A percentile compares a stretch with the other conserved stretches of the same genome.
Conservation (phyloP, 2,113 vertebrate genomes). For the Albula glossodonta region DNA sequence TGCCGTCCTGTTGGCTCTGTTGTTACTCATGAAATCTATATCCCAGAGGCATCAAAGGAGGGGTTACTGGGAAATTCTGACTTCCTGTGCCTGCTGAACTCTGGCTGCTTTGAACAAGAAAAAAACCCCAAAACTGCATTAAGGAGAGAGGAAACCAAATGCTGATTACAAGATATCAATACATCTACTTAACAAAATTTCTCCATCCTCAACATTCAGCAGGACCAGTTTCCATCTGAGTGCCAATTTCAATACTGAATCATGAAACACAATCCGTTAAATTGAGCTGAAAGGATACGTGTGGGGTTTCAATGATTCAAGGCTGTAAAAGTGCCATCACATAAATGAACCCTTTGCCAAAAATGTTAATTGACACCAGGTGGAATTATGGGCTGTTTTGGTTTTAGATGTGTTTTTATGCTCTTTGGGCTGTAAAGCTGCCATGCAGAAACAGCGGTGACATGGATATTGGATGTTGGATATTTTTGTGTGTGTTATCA, state of each 20-base stretch:
- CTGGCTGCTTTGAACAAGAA: background rate
- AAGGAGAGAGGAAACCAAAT: constrained; percentile 15
- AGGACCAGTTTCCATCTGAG: background rate
- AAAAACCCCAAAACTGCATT: background rate
- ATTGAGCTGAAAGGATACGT: constrained; percentile 40
- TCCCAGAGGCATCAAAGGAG: constrained; percentile 49
- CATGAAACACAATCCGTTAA: constrained; percentile 46
- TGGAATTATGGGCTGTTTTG: constrained; percentile 65
- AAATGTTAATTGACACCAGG: constrained; percentile 71
- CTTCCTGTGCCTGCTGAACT: constrained; percentile 30
- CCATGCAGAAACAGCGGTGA: constrained; percentile 57
- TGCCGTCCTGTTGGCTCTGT: constrained; percentile 46
- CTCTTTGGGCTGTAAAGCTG: constrained; percentile 44
- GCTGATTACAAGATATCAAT: background rate
- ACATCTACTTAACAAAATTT: background rate
- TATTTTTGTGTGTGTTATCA: background rate
- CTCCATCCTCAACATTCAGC: background rate
- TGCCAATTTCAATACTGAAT: constrained; percentile 2
- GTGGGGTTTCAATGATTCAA: constrained; percentile 59
- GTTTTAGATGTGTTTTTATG: constrained; percentile 58
- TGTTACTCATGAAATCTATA: constrained; percentile 44
- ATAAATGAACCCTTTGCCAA: constrained; percentile 67
- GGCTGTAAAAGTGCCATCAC: constrained; percentile 63
- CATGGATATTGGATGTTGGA: background rate
- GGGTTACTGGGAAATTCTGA: constrained; percentile 19